phyloP scores from a whole-genome alignment of 2,797 vertebrate species.

The Delichon dasypus region DNA sequence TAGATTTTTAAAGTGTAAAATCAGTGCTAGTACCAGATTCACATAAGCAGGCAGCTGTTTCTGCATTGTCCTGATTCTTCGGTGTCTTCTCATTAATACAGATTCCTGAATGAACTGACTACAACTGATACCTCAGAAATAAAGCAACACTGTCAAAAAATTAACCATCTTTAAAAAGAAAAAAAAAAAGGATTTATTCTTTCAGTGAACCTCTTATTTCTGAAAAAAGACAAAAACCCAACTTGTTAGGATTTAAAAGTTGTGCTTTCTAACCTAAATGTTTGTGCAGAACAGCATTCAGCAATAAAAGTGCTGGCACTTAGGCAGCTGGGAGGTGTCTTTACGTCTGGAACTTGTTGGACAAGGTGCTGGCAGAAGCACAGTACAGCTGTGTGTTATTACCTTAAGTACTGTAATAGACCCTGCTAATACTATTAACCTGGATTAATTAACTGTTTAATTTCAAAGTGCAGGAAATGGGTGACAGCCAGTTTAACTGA shows the following conservation, averaged over 20 bases:
- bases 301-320: neutral
- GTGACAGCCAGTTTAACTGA: neutral
- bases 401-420: neutral
- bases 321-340: neutral
- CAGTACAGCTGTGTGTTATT: neutral
- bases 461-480: neutral
- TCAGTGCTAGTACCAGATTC: neutral
- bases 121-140: neutral
- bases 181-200: neutral
- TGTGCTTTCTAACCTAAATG: neutral
- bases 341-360: neutral
- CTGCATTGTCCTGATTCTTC: neutral
- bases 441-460: neutral
- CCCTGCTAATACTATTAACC: neutral
- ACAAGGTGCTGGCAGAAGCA: neutral
- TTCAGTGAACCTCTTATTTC: neutral
- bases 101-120: neutral
- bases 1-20: neutral
- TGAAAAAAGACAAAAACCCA: neutral
- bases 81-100: accelerated
- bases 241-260: neutral
- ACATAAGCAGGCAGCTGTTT: neutral
- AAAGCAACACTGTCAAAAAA: neutral
- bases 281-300: neutral
- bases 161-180: neutral